phyloP scores from a whole-genome alignment of 2,888 invertebrate genomes.

The Drosophila nr. fundita region DNA sequence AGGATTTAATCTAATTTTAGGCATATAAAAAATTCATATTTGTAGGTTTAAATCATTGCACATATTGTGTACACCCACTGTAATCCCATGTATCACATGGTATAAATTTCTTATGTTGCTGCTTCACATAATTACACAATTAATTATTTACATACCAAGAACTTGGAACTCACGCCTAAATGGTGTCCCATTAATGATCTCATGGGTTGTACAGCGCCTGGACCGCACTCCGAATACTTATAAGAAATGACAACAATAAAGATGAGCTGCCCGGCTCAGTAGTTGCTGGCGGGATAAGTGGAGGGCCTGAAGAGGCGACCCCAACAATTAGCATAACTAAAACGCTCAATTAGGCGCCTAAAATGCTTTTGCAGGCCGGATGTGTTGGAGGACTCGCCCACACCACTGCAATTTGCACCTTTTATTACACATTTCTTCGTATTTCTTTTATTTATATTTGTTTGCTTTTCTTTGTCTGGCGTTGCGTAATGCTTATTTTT shows the following conservation, averaged over 20 bases:
- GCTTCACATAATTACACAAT: constrained; percentile 34
- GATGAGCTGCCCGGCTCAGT: constrained; percentile 29
- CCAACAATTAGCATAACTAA: constrained; percentile 79
- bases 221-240: constrained; percentile 30
- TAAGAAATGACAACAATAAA: constrained; percentile 60
- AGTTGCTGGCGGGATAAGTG: neutral
- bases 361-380: constrained; percentile 50
- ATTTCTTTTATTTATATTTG: constrained; percentile 23
- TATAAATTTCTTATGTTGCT: neutral
- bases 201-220: constrained; percentile 9
- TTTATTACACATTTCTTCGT: constrained; percentile 62
- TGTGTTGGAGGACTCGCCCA: constrained; percentile 7
- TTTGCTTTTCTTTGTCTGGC: constrained; percentile 48
- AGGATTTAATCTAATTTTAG: neutral
- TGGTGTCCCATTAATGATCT: constrained; percentile 39
- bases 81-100: neutral
- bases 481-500: constrained; percentile 76
- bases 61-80: neutral
- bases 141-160: constrained; percentile 44
- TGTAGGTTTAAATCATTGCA: neutral
- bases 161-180: constrained; percentile 33
- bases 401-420: constrained; percentile 73
- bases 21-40: neutral
- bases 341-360: constrained; percentile 74
- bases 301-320: neutral